These are phyloP conservation scores for Drosophila lini DNA, from an alignment of 1,140 invertebrate genomes.

Conservation along the genomic window DNA sequence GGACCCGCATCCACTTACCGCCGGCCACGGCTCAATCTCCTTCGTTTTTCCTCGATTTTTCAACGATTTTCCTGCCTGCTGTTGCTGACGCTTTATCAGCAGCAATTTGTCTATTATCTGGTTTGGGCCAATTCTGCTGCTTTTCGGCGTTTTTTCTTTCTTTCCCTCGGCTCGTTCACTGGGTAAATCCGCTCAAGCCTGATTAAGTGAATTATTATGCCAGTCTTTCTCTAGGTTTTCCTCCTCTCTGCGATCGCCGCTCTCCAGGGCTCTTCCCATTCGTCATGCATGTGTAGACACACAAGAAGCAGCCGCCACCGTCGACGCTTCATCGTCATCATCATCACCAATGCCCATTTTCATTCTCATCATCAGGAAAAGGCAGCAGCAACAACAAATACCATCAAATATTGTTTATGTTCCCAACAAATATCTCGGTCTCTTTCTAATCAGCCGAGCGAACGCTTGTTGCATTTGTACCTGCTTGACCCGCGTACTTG, in stretches of 20 bases:
- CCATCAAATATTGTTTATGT: conserved; percentile 82
- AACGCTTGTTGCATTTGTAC: conserved; percentile 80
- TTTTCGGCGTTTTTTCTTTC: conserved; percentile 6
- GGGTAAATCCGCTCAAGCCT: conserved; percentile 76
- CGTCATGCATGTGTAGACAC: conserved; percentile 78
- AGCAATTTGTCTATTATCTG: conserved; percentile 77
- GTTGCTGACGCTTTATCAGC: conserved; percentile 59
- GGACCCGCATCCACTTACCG: conserved; percentile 74
- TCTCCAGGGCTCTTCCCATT: conserved; percentile 44
- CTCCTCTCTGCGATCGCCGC: conserved; percentile 2
- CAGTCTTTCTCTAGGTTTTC: conserved; percentile 17
- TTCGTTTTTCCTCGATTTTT: conserved; percentile 12
- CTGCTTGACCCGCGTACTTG: conserved; percentile 70
- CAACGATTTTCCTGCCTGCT: conserved; percentile 31
- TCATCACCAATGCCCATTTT: conserved; percentile 24
- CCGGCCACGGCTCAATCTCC: conserved; percentile 14
- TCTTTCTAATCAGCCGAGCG: conserved; percentile 76
- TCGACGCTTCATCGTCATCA: conserved; percentile 28
- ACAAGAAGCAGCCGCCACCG: conserved; percentile 62
- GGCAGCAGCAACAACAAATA: conserved; percentile 33
- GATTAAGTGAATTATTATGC: conserved; percentile 80
- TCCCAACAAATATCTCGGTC: conserved; percentile 64
- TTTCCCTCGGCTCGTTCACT: conserved; percentile 40
- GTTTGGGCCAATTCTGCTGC: conserved; percentile 53
- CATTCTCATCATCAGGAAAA: conserved; percentile 17